Evolutionary conservation across 2,113 vertebrate genomes (phyloP).

Genomic region (Ochotona curzoniae): DNA sequence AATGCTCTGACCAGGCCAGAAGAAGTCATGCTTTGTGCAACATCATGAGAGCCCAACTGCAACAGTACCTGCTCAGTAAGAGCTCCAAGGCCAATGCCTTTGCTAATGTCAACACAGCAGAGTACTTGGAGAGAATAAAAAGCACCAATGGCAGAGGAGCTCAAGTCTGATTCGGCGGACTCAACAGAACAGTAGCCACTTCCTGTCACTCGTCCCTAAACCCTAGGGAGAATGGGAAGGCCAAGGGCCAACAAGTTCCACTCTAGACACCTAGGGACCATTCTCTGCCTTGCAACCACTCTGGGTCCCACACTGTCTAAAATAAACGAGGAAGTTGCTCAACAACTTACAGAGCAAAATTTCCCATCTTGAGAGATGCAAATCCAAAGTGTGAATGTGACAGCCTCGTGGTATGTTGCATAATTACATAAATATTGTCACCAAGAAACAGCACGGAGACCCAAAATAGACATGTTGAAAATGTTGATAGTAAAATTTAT

Average conservation of each 20-base stretch:
- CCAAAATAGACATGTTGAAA: not conserved
- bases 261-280: not conserved
- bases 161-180: no score
- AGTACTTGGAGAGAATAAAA: not conserved
- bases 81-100: not conserved
- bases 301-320: constrained; percentile 25
- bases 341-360: constrained; percentile 10
- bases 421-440: constrained; percentile 32
- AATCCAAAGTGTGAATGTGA: constrained; percentile 21
- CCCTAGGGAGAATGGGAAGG: not conserved
- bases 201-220: not conserved
- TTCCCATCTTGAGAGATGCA: not conserved
- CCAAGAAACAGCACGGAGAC: not conserved
- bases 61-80: not conserved
- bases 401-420: not conserved
- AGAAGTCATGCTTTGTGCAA: not conserved
- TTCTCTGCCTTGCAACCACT: not conserved
- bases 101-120: not conserved
- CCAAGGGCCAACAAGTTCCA: not conserved
- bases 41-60: not conserved
- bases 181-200: not conserved
- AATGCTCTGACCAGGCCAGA: not conserved
- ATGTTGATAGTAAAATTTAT: not conserved
- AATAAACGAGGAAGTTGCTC: not conserved
- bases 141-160: not conserved